phyloP scores from a whole-genome alignment of 2,113 vertebrate genomes.

The Hiodon alosoides region DNA sequence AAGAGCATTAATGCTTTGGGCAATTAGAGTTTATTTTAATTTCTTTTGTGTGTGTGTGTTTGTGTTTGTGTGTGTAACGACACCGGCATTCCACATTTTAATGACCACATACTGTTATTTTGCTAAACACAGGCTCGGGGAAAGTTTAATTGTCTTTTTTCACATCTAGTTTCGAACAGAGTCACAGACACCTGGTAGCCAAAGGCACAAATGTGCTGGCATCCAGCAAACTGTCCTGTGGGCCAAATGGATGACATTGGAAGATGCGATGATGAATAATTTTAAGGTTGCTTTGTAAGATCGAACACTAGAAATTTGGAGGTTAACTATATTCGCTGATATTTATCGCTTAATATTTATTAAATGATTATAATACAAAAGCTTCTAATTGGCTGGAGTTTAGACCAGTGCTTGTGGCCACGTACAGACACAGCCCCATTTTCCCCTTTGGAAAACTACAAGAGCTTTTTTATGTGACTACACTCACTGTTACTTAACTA shows the following conservation, averaged over 20 bases:
- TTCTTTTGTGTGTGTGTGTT: background rate
- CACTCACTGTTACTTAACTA: no score
- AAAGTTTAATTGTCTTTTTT: constrained; percentile 24
- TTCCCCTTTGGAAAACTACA: no score
- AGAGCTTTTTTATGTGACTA: no score
- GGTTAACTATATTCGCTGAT: no score
- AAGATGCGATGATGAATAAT: background rate
- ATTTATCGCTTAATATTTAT: no score
- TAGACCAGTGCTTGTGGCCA: no score
- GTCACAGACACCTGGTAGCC: constrained; percentile 17
- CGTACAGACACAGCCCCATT: no score
- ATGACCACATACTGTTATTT: constrained; percentile 16
- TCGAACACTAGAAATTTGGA: no score
- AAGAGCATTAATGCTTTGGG: constrained; percentile 15
- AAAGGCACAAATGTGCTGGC: constrained; percentile 12
- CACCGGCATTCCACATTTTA: constrained; percentile 27
- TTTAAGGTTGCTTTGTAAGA: no score
- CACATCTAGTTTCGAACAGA: constrained; percentile 21
- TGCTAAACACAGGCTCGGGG: no score
- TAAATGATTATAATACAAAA: no score
- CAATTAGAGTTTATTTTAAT: constrained; percentile 16
- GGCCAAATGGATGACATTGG: background rate
- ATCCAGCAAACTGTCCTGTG: background rate
- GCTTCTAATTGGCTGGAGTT: no score
- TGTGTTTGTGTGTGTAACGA: constrained; percentile 22